Base-by-base conservation (phyloP, 64 coral and sea anemone genomes). In the Hydrozoanthus tunicans region DNA sequence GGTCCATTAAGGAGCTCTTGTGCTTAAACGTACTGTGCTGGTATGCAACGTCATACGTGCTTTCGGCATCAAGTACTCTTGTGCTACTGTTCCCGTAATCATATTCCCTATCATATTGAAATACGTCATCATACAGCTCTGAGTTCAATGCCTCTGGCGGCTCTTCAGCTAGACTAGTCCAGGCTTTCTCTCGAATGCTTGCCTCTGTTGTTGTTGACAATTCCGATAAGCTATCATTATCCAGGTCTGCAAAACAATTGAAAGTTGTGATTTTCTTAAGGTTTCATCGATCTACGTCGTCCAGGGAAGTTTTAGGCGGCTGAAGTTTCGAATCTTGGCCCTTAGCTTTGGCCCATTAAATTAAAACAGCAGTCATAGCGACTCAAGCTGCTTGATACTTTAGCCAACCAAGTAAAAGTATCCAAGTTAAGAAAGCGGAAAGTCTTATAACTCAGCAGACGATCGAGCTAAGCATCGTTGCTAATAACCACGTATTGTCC, bases 1-100 rank as follows among this genome's bases (percentile, higher is more conserved):
- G 9, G 70, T 73, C 25, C 5, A 32, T n/a, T 3, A 73, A n/a
- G 8, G 70, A 73, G 70, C 70, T 73, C 6, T 24, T 73, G 70
- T 73, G 70, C 26, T 73, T 73, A 73, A 80, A 80, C 17, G 17
- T 57, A 20, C 78, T 80, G 57, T 80, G 78, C 54, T 80, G 78
- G 9, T 80, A 80, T 13, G 78, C 78, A 17, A 80, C 78, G n/a
- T 80, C 78, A 60, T 80, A 80, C 17, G 6, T 57, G 57, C 20
- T 80, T 14, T 80, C 56, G 10, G 23, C 7, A 80, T 2, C 14
- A 14, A 7, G 10, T 9, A 56, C 53, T 58, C 12, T 8, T 59
- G 25, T 80, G 8, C 51, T 80, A 23, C 51, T 59, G 56, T 15
- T 80, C 54, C 78, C 59, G 78, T 57, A 60, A n/a, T 80, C 17